Evolutionary conservation across 2,797 vertebrate genomes (phyloP).

Genomic region (Malacoctenus gilli): DNA sequence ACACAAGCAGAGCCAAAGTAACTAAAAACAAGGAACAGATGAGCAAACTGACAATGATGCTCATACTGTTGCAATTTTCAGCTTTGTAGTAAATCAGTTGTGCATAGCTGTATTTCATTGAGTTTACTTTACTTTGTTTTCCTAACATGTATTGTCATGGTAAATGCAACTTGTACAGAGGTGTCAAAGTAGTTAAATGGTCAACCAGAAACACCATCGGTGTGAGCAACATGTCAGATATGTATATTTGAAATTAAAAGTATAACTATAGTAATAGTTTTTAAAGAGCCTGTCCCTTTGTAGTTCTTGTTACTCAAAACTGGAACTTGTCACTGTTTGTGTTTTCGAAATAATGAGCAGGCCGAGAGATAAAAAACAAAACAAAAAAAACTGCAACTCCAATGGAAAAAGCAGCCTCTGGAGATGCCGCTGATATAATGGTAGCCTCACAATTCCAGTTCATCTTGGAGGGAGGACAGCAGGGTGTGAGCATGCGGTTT

Average conservation of each 20-base stretch:
- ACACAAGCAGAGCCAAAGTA: no score
- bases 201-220: no score
- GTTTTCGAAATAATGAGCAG: constrained; percentile 53
- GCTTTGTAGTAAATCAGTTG: no score
- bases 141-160: no score
- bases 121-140: no score
- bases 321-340: constrained; percentile 54
- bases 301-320: constrained; percentile 30
- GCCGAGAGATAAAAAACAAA: constrained; percentile 55
- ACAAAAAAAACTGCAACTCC: constrained; percentile 52
- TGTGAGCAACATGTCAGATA: no score
- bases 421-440: constrained; percentile 68
- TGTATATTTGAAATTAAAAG: not conserved
- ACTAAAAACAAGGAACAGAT: no score
- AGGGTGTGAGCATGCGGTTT: constrained; percentile 39
- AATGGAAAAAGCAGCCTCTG: constrained; percentile 64
- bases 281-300: constrained; percentile 9
- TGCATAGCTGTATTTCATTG: no score
- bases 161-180: no score
- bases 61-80: no score
- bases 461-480: constrained; percentile 40
- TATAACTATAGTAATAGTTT: constrained; percentile 1
- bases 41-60: no score
- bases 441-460: constrained; percentile 57
- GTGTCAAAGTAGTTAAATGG: no score